Conservation (phyloP, 2,888 invertebrate genomes). For the Dysmachus trigonus region DNA sequence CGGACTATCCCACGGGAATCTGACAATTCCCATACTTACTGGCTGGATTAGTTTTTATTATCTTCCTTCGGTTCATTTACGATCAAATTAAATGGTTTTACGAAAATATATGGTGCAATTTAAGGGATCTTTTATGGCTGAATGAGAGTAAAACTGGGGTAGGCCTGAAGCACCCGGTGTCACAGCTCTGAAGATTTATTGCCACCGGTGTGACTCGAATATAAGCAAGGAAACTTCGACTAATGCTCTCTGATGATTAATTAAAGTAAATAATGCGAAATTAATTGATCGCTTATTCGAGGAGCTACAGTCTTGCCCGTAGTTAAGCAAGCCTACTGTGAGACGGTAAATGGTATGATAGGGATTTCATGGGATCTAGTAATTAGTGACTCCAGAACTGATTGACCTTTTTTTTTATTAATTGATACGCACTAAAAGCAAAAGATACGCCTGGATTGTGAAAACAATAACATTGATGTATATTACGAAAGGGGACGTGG, state of each 20-base stretch:
- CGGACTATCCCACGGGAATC: background rate
- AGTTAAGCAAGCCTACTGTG: background rate
- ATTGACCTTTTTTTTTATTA: background rate
- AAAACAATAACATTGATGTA: background rate
- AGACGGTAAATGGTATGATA: background rate
- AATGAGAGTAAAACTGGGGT: background rate
- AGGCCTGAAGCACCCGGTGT: background rate
- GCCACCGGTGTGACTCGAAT: background rate
- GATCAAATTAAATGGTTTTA: conserved; percentile 29
- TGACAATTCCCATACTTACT: background rate
- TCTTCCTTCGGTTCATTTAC: background rate
- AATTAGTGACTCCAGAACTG: background rate
- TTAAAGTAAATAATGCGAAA: background rate
- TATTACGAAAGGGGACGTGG: too few relatives aligned
- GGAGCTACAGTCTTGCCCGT: background rate
- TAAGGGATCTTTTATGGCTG: background rate
- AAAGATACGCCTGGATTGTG: background rate
- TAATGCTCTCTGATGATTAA: background rate
- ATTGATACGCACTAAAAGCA: background rate
- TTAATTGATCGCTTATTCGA: background rate
- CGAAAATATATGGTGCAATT: conserved; percentile 20
- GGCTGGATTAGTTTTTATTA: conserved; percentile 9
- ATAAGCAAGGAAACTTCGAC: background rate
- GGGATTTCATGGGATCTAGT: background rate
- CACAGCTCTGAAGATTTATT: background rate